Base-by-base conservation (phyloP, 1,140 invertebrate species). In the Glossosoma conforme region DNA sequence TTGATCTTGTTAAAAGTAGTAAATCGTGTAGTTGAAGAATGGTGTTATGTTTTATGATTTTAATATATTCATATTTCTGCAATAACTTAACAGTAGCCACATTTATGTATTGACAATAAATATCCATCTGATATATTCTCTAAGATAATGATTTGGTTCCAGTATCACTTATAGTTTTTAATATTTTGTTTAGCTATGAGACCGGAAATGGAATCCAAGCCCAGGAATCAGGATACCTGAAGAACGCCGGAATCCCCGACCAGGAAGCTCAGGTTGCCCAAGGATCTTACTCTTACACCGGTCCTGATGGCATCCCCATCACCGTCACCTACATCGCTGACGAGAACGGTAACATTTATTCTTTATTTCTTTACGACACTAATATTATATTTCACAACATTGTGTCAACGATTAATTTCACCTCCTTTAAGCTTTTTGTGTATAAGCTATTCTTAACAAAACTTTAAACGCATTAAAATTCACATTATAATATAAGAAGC, bases 121-220 rank as follows among this genome's bases (percentile, higher is more conserved):
- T n/a, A n/a, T n/a, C n/a, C n/a, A n/a, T n/a, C n/a, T n/a, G n/a
- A n/a, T n/a, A n/a, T n/a, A n/a, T n/a, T n/a, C n/a, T n/a, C n/a
- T n/a, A n/a, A n/a, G n/a, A n/a, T n/a, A n/a, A n/a, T n/a, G n/a
- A n/a, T n/a, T n/a, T n/a, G n/a, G n/a, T n/a, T 17, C 11, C n/a
- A n/a, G 37, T 38, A 19, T 20, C 37, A 4, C 13, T 28, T 24
- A 25, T 17, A 19, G 33, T 17, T 35, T 15, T 24, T 44, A 33
- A 35, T 35, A 35, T 58, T 48, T 47, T 6, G 73, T 73, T 8
- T 61, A 82, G 79, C 57, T 83, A 78, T 58, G 80, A 83, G 64
- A 81, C 81, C 43, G 82, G 77, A 14, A 85, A 87, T 61, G 84
- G 84, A 17, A 86, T 85, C 57, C 64, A 69, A 4, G 81, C 77